Conservation (phyloP, 2,113 vertebrate species). For the Dunckerocampus dactyliophorus region DNA sequence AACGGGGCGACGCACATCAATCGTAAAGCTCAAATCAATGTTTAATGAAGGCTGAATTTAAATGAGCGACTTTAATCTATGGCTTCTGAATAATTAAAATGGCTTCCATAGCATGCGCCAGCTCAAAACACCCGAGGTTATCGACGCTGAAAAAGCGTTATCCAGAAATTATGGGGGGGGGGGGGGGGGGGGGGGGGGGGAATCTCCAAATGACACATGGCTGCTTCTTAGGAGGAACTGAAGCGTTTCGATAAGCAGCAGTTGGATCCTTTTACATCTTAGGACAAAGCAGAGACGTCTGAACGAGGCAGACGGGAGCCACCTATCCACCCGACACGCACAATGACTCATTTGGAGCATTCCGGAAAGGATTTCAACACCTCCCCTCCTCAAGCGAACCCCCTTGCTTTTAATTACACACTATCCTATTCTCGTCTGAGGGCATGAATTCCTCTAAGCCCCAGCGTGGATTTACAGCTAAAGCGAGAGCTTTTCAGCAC, state of each 20-base stretch:
- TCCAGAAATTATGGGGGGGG: slow-evolving; percentile 11
- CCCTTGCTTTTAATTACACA: slow-evolving; percentile 70
- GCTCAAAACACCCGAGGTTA: slow-evolving; percentile 36
- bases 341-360: slow-evolving; percentile 66
- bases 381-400: slow-evolving; percentile 1
- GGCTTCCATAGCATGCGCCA: slow-evolving; percentile 31
- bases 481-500: slow-evolving; percentile 9
- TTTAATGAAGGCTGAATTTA: slow-evolving; percentile 46
- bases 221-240: neutral
- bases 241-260: neutral
- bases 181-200: neutral
- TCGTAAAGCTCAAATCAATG: slow-evolving; percentile 49
- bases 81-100: slow-evolving; percentile 42
- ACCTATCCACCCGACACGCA: slow-evolving; percentile 54
- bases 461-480: slow-evolving; percentile 31
- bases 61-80: slow-evolving; percentile 54
- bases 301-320: slow-evolving; percentile 51
- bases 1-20: slow-evolving; percentile 27
- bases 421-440: slow-evolving; percentile 67
- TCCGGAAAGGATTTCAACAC: slow-evolving; percentile 65
- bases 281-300: slow-evolving; percentile 30
- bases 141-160: neutral
- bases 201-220: neutral
- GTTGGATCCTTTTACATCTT: no score
- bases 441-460: slow-evolving; percentile 58